Conservation (phyloP, 2,113 vertebrate genomes). For the Equus przewalskii region DNA sequence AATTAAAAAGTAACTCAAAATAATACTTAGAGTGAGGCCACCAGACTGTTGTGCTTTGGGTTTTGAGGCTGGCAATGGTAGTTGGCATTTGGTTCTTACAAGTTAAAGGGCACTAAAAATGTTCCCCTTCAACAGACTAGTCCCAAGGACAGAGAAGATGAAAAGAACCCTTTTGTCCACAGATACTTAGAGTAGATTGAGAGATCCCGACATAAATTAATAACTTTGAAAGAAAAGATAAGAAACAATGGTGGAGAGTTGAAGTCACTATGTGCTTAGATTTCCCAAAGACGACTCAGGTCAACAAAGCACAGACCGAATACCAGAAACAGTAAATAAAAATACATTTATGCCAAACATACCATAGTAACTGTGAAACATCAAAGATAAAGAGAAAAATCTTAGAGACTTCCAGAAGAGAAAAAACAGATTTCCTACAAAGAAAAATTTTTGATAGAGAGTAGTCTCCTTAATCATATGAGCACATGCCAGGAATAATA, state of each 20-base stretch:
- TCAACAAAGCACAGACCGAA: background rate
- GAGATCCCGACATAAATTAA: background rate
- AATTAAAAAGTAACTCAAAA: background rate
- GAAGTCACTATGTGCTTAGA: background rate
- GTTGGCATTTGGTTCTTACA: background rate
- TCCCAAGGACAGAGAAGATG: background rate
- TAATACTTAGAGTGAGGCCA: background rate
- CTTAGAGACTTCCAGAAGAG: background rate
- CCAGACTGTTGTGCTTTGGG: background rate
- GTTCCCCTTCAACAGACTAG: background rate
- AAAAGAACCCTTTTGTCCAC: background rate
- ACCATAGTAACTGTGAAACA: background rate
- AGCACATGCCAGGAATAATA: background rate
- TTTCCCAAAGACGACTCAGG: background rate
- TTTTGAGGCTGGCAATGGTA: background rate
- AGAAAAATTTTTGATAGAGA: background rate
- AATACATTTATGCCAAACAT: background rate
- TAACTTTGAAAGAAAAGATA: slow-evolving; percentile 7
- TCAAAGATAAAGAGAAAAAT: background rate
- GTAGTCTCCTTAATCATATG: background rate
- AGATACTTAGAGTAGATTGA: background rate
- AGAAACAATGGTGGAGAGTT: background rate
- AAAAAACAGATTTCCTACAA: background rate
- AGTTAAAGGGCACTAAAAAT: background rate
- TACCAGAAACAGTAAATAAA: background rate